Conservation (phyloP, 2,888 invertebrate species). For the Heliconius sara region DNA sequence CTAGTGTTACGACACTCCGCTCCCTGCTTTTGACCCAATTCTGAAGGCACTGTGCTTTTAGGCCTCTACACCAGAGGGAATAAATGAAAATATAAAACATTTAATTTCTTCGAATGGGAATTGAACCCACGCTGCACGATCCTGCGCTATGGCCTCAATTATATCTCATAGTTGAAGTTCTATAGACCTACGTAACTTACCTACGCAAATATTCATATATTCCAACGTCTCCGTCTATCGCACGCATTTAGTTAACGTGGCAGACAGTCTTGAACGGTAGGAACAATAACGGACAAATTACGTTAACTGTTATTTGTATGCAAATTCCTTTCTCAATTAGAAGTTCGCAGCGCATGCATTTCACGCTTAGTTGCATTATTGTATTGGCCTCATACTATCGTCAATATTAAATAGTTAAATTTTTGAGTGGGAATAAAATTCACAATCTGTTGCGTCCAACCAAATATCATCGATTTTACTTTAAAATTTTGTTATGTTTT, state of each 20-base stretch:
- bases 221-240: not conserved
- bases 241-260: conserved; percentile 22
- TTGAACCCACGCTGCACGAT: too few relatives aligned
- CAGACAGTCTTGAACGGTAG: conserved; percentile 25
- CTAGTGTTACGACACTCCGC: too few relatives aligned
- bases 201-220: conserved; percentile 16
- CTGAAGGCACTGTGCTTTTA: too few relatives aligned
- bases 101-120: too few relatives aligned
- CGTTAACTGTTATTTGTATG: conserved; percentile 32
- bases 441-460: too few relatives aligned
- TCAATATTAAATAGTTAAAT: not conserved
- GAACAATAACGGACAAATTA: conserved; percentile 28
- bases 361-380: conserved; percentile 37
- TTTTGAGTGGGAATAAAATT: not conserved
- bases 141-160: not conserved
- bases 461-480: too few relatives aligned
- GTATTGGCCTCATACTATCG: conserved; percentile 8
- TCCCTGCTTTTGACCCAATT: too few relatives aligned
- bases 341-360: conserved; percentile 38
- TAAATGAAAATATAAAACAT: too few relatives aligned
- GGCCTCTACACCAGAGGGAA: too few relatives aligned
- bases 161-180: not conserved
- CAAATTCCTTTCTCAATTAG: conserved; percentile 40
- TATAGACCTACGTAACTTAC: not conserved
- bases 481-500: too few relatives aligned